Evolutionary conservation across 2,113 vertebrate genomes (phyloP), one percentile per base, ranked within the genome.

Genomic region (Gavia stellata): DNA sequence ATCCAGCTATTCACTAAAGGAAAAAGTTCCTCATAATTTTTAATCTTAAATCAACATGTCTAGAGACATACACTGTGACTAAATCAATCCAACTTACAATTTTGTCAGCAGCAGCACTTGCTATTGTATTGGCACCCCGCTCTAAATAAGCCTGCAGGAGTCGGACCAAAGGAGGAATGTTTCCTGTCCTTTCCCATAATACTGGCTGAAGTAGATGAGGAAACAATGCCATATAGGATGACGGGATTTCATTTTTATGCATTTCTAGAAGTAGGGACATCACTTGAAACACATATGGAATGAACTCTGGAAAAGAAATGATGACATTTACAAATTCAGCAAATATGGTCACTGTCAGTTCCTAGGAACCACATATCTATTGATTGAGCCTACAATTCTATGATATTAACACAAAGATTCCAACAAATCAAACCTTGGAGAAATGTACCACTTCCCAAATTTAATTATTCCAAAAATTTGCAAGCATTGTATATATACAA

Each of bases 251-350:
- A 94, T 96, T 98, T 92, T 98, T 98, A 96, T 99, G 99, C 97
- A 99, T 99, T 98, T 99, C 99, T 66, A 99, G 97, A 61, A 99
- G 99, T n/a, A 99, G 97, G 62, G 99, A 99, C 99, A 99, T 99
- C 97, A 99, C 99, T 98, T 99, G 99, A 97, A 99, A 99, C 96
- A 99, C 99, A 3, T 99, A 99, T 0, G 99, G 99, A 91, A 99
- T 99, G 97, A 99, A 99, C 95, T 99, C 99, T 99, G 98, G 86
- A 89, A 86, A 89, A 53, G 61, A 86, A 77, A 79, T 0, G 0
- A n/a, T 20, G 17, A 53, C 52, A 28, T 45, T 94, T n/a, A 58
- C 16, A 10, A 29, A 59, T 53, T 61, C 63, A 70, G 29, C 44
- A 38, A 45, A 34, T 29, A 11, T 1, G 4, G 44, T 85, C 77